These are phyloP conservation scores for Linepithema humile DNA, from an alignment of 1,140 invertebrate genomes.

Conservation along the genomic window DNA sequence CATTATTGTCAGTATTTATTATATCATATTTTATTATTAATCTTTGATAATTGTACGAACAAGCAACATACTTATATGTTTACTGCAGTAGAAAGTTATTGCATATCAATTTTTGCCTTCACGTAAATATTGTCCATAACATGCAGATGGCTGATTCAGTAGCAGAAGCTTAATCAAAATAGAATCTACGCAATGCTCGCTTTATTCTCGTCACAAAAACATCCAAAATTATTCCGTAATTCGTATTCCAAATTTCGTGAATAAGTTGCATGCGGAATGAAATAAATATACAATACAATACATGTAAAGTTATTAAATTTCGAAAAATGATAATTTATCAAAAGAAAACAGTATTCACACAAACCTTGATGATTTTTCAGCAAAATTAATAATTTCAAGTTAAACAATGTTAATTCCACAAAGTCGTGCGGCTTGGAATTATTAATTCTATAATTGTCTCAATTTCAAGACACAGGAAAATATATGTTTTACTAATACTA, in stretches of 20 bases:
- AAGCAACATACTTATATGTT: not conserved
- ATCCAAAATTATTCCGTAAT: slow-evolving; percentile 12
- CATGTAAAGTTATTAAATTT: not conserved
- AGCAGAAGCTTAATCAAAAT: slow-evolving; percentile 15
- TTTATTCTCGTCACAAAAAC: slow-evolving; percentile 26
- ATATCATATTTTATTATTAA: not conserved
- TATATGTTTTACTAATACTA: not conserved
- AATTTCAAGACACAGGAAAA: not conserved
- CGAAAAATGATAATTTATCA: not conserved
- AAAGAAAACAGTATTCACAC: not conserved
- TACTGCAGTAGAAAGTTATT: not conserved
- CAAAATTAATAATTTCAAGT: slow-evolving; percentile 2
- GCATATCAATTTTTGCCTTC: not conserved
- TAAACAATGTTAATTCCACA: not conserved
- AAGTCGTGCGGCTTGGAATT: not conserved
- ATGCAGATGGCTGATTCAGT: not conserved
- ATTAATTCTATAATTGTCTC: not conserved
- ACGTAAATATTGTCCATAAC: not conserved
- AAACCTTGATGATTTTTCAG: not conserved
- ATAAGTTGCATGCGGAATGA: slow-evolving; percentile 73
- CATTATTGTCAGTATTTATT: slow-evolving; percentile 5
- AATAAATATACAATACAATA: not conserved
- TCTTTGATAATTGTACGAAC: slow-evolving; percentile 3
- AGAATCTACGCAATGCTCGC: slow-evolving; percentile 30
- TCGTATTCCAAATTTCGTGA: slow-evolving; percentile 23